Percentiles rank a stretch among this genome's conserved stretches.
Evolutionary conservation across 2,113 vertebrate species (phyloP).

Genomic region (Nematolebias whitei): DNA sequence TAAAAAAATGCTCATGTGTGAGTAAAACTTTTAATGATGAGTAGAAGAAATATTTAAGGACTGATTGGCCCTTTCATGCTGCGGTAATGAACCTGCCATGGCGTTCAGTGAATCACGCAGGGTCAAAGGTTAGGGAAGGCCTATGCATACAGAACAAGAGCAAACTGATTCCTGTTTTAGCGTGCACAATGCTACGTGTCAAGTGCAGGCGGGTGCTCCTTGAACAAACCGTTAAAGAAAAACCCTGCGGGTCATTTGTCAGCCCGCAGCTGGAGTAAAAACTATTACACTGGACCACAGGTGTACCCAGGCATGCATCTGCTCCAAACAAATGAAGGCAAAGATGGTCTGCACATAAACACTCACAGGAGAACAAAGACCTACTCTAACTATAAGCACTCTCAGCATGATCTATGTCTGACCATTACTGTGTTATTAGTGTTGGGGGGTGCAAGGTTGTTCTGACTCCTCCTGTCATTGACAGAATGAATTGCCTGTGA

Average conservation of each 20-base stretch:
- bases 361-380: slow-evolving; percentile 60
- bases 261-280: slow-evolving; percentile 46
- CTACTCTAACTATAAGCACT: slow-evolving; percentile 56
- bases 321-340: slow-evolving; percentile 72
- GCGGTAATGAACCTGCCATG: slow-evolving; percentile 61
- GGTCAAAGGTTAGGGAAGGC: slow-evolving; percentile 48
- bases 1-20: slow-evolving; percentile 44
- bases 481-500: slow-evolving; percentile 70
- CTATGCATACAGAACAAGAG: slow-evolving; percentile 49
- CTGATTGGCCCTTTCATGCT: slow-evolving; percentile 45
- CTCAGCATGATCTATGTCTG: slow-evolving; percentile 72
- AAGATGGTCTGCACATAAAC: slow-evolving; percentile 67
- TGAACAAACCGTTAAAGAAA: slow-evolving; percentile 42
- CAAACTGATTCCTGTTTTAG: neutral
- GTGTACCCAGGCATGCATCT: slow-evolving; percentile 59
- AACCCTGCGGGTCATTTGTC: slow-evolving; percentile 56
- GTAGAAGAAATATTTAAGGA: slow-evolving; percentile 27
- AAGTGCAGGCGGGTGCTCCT: slow-evolving; percentile 35
- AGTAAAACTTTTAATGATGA: slow-evolving; percentile 21
- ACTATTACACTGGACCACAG: slow-evolving; percentile 66
- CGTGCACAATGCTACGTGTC: slow-evolving; percentile 18
- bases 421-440: slow-evolving; percentile 75
- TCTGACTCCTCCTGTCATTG: slow-evolving; percentile 73
- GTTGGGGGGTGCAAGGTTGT: slow-evolving; percentile 72
- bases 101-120: slow-evolving; percentile 10